Base-by-base conservation (phyloP, 2,888 invertebrate species). In the Schrankia costaestrigalis region DNA sequence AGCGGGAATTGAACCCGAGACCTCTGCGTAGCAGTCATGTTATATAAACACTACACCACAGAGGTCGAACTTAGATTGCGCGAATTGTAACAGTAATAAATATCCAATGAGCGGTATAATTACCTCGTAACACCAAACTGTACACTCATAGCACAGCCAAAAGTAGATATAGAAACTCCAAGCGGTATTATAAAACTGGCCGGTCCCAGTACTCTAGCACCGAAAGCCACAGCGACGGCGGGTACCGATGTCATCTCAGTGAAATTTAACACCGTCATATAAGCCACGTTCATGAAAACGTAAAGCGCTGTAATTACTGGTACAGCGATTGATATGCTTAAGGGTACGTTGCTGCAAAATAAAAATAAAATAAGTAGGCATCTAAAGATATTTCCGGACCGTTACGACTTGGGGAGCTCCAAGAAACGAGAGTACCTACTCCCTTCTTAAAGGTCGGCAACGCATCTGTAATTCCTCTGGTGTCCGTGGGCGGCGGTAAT, bases 201-300 rank as follows among this genome's bases (percentile, higher is more conserved):
- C 0, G 90, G 79, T 0, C 94, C 94, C 1, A 95, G 70, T 0
- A 93, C 91, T 10, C 89, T 76, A 27, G 90, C 84, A 0, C 93
- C 93, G 71, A 93, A 94, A 0, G 89, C 79, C n/a, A 95, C 93
- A 0, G 95, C 96, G 0, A 96, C 96, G 0, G 95, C 95, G 1
- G 91, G 90, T 0, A 94, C 92, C 3, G 86, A 84, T 8, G 92
- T 83, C 90, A 97, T 92, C 65, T 95, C 95, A 0, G 89, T 78
- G 31, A 91, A 90, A 2, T 90, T 91, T 52, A 96, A 77, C 3
- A 93, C 95, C 0, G 95, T 91, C 92, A 96, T 93, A 76, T 96
- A 96, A n/a, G 95, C 93, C 9, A 95, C 89, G 65, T 96, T 96
- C 91, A 95, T 95, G 58, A 93, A 90, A 12, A 95, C 92, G 66